These are phyloP conservation scores for Cygnus olor DNA, from an alignment of 2,797 vertebrate genomes.

Conservation along the genomic window DNA sequence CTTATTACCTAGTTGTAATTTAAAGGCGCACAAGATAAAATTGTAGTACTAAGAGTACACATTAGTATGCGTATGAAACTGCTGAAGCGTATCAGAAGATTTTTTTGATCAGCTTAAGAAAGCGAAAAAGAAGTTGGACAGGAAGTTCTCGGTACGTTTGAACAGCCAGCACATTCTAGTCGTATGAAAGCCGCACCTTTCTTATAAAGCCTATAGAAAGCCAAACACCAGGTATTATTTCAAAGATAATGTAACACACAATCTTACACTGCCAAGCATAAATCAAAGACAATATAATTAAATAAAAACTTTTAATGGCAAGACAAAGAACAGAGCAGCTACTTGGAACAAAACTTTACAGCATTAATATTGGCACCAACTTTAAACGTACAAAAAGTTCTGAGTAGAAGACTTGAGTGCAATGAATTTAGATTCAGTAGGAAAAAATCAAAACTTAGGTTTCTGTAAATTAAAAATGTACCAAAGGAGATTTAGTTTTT, in stretches of 20 bases:
- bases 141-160: not conserved
- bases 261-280: not conserved
- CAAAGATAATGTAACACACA: not conserved
- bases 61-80: not conserved
- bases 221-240: not conserved
- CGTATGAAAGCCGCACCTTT: not conserved
- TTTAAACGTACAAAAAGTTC: not conserved
- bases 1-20: not conserved
- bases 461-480: not conserved
- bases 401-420: not conserved
- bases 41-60: not conserved
- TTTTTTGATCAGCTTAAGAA: not conserved
- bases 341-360: not conserved
- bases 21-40: not conserved
- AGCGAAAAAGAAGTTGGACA: not conserved
- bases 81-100: not conserved
- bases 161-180: not conserved
- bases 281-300: not conserved
- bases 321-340: not conserved
- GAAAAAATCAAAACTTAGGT: not conserved
- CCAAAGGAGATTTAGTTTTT: not conserved
- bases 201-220: not conserved
- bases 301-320: not conserved
- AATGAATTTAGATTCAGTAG: not conserved
- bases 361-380: not conserved